phyloP scores from a whole-genome alignment of 2,797 vertebrate genomes.

The Paedocypris micromegethes region DNA sequence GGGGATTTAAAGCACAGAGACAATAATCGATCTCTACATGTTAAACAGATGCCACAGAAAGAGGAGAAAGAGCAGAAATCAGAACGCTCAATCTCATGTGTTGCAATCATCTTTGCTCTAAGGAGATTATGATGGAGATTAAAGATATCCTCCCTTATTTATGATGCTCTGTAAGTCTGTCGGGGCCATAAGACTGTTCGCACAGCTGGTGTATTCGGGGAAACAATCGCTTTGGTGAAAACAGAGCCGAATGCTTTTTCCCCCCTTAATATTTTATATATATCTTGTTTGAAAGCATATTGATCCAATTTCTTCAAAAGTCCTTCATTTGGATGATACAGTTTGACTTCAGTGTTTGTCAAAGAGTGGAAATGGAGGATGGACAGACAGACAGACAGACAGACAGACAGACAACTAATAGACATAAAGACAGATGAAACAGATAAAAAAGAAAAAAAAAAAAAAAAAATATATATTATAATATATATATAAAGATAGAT shows the following conservation, averaged over 20 bases:
- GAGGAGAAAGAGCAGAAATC: constrained; percentile 32
- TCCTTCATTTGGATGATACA: neutral
- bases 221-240: constrained; percentile 20
- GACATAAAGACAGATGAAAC: too few species aligned
- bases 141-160: constrained; percentile 33
- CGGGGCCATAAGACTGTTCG: constrained; percentile 13
- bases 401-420: too few species aligned
- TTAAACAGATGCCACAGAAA: constrained; percentile 24
- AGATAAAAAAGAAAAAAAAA: too few species aligned
- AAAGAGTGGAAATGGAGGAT: neutral
- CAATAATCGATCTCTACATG: constrained; percentile 44
- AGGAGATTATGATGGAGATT: constrained; percentile 30
- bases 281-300: constrained; percentile 13
- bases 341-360: constrained; percentile 35
- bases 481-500: too few species aligned
- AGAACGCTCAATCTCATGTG: constrained; percentile 22
- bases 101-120: constrained; percentile 32
- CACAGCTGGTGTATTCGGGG: constrained; percentile 14
- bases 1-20: constrained; percentile 57
- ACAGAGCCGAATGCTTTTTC: constrained; percentile 2
- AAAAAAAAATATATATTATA: too few species aligned
- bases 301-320: constrained; percentile 20
- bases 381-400: too few species aligned
- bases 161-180: constrained; percentile 27
- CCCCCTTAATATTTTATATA: too few species aligned